Conservation (phyloP, 2,797 vertebrate genomes). For the Pterois miles region DNA sequence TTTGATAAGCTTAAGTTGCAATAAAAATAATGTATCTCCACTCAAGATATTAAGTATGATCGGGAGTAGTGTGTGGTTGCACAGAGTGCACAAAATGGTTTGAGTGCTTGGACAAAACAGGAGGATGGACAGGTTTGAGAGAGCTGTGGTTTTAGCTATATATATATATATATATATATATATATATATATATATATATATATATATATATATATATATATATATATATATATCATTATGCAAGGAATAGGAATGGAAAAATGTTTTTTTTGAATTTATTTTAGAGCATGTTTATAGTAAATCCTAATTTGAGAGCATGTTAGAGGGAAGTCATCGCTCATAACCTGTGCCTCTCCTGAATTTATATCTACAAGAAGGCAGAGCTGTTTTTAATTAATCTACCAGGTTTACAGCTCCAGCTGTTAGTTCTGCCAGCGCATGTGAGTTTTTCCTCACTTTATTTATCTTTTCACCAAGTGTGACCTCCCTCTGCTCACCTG, state of each 20-base stretch:
- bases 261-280: not conserved
- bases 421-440: constrained; percentile 44
- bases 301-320: constrained; percentile 39
- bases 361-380: constrained; percentile 22
- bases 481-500: constrained; percentile 57
- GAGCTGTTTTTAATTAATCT: constrained; percentile 62
- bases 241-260: not conserved
- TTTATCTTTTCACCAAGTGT: constrained; percentile 50
- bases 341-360: constrained; percentile 13
- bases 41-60: constrained; percentile 62
- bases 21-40: constrained; percentile 65
- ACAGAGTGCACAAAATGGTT: constrained; percentile 42
- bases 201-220: too few relatives aligned
- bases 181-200: too few relatives aligned
- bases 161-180: too few relatives aligned
- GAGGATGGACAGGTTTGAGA: constrained; percentile 22
- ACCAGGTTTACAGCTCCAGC: constrained; percentile 52
- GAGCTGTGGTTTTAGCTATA: constrained; percentile 7
- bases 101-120: constrained; percentile 47
- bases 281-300: constrained; percentile 18
- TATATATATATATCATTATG: constrained; percentile 5
- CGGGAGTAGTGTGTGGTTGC: constrained; percentile 23
- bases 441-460: constrained; percentile 40
- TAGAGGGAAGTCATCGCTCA: constrained; percentile 27
- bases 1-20: constrained; percentile 60